Evolutionary conservation across 2,797 vertebrate genomes (phyloP).

Genomic region (Austrolebias charrua): DNA sequence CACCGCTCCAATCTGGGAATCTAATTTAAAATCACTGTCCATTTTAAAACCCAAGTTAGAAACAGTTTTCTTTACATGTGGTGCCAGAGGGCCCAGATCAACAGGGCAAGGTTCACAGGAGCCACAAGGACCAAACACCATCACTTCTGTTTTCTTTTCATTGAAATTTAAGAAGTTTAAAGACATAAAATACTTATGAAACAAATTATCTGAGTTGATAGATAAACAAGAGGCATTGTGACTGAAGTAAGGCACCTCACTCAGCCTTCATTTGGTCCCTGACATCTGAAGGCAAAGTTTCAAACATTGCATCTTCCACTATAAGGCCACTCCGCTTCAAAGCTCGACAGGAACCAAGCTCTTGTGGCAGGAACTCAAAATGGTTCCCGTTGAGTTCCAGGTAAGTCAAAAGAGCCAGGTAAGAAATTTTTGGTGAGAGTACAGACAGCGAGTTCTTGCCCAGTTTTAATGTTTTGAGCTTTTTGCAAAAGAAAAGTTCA

Average conservation of each 20-base stretch:
- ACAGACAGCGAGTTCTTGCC: conserved; percentile 92
- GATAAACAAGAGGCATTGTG: conserved; percentile 80
- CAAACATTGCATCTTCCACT: conserved; percentile 93
- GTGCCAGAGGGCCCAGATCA: too few relatives aligned
- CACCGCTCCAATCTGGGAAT: too few relatives aligned
- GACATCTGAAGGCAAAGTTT: conserved; percentile 94
- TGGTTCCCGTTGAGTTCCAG: conserved; percentile 98
- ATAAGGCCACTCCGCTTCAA: conserved; percentile 88
- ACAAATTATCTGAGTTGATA: conserved; percentile 26
- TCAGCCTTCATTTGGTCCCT: conserved; percentile 96
- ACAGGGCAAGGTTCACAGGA: too few relatives aligned
- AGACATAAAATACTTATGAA: too few relatives aligned
- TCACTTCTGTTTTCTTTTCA: too few relatives aligned
- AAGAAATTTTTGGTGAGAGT: conserved; percentile 95
- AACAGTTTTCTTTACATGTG: too few relatives aligned
- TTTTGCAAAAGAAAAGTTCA: conserved; percentile 98
- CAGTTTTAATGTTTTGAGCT: conserved; percentile 95
- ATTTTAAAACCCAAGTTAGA: too few relatives aligned
- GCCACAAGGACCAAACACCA: too few relatives aligned
- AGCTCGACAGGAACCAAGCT: conserved; percentile 88
- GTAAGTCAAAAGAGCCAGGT: conserved; percentile 85
- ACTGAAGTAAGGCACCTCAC: conserved; percentile 74
- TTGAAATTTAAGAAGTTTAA: too few relatives aligned
- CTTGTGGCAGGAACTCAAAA: conserved; percentile 91
- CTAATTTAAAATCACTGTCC: too few relatives aligned